These are phyloP conservation scores for Plecturocebus donacophilus DNA, from an alignment of 2,113 vertebrate species.

Conservation along the genomic window DNA sequence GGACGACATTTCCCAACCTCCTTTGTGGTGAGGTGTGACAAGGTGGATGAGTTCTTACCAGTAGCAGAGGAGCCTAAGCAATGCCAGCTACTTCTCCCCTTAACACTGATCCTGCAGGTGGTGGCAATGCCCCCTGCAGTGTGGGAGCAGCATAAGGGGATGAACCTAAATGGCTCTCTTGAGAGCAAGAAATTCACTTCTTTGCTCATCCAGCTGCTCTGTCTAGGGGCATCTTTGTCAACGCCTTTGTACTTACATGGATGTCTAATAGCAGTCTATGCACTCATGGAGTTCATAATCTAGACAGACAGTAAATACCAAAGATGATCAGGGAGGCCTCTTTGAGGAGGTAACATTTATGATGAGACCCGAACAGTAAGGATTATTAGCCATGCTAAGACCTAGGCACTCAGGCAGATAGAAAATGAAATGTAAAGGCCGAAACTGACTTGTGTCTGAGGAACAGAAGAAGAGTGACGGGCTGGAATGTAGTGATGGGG, in stretches of 20 bases:
- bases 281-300: not conserved
- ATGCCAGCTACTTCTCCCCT: not conserved
- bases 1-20: not conserved
- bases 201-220: not conserved
- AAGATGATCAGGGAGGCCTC: not conserved
- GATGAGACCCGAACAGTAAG: not conserved
- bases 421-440: not conserved
- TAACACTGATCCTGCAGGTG: not conserved
- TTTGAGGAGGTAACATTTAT: not conserved
- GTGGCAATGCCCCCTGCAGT: not conserved
- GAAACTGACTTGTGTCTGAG: not conserved
- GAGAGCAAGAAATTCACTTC: not conserved
- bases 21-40: not conserved
- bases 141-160: not conserved
- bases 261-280: accelerated
- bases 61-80: not conserved
- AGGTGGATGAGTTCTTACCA: not conserved
- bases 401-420: not conserved
- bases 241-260: not conserved
- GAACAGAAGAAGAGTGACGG: not conserved
- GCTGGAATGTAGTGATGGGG: not conserved
- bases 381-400: not conserved
- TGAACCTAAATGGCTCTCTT: not conserved
- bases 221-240: not conserved
- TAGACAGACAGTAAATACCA: not conserved